Conservation (phyloP, 92 coral and sea anemone genomes). For the Bergia sp. region DNA sequence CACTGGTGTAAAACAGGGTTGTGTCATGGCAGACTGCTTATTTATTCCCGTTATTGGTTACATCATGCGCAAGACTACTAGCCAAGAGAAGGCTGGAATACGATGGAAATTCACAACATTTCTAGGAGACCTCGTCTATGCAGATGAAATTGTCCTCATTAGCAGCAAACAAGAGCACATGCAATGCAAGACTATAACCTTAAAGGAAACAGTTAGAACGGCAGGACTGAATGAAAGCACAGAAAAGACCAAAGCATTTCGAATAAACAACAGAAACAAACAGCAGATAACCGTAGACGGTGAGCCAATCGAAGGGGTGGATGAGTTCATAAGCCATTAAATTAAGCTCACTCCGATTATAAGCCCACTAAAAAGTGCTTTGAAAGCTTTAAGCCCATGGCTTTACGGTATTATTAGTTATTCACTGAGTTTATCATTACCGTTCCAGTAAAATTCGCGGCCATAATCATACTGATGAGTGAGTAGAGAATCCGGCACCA, state of each 20-base stretch:
- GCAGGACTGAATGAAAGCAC: neutral
- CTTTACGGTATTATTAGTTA: too few relatives aligned
- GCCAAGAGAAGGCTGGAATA: neutral
- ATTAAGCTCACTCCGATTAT: too few relatives aligned
- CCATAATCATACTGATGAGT: too few relatives aligned
- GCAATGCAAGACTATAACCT: neutral
- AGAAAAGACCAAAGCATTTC: neutral
- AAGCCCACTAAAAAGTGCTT: too few relatives aligned
- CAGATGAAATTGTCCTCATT: neutral
- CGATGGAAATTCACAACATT: neutral
- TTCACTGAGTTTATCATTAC: too few relatives aligned
- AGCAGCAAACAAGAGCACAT: neutral
- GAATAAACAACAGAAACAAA: neutral
- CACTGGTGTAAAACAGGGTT: neutral
- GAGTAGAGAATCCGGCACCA: too few relatives aligned
- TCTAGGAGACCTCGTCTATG: neutral
- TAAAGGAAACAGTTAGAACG: neutral
- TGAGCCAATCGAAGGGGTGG: too few relatives aligned
- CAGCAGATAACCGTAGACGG: too few relatives aligned
- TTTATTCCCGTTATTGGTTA: neutral
- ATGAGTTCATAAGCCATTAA: too few relatives aligned
- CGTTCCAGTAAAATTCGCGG: too few relatives aligned
- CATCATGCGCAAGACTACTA: neutral
- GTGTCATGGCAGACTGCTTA: neutral
- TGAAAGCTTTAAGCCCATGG: too few relatives aligned